A percentile compares a stretch with the other conserved stretches of the same genome.
These are phyloP conservation scores for Drosophila flavopinicola DNA, from an alignment of 2,888 invertebrate genomes.

Conservation along the genomic window DNA sequence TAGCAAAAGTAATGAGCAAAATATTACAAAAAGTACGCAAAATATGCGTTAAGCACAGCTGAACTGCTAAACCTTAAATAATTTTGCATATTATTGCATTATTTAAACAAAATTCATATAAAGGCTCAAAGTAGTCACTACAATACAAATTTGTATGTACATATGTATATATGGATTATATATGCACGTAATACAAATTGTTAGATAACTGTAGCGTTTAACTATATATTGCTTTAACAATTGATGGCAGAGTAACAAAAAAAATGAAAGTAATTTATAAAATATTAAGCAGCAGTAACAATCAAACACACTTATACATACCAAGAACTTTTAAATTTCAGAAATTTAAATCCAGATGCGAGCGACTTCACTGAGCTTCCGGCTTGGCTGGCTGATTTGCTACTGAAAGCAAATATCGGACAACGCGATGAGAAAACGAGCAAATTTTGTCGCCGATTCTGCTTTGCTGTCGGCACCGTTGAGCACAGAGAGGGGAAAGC, in stretches of 20 bases:
- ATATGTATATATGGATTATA: constrained; percentile 12
- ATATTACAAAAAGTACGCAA: constrained; percentile 26
- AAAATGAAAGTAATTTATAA: constrained; percentile 17
- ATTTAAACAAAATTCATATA: constrained; percentile 4
- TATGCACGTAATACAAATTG: constrained; percentile 24
- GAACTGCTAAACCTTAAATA: constrained; percentile 3
- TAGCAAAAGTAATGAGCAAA: constrained; percentile 40
- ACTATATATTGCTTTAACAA: not conserved
- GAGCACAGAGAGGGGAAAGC: constrained; percentile 33
- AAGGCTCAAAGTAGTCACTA: too few relatives aligned
- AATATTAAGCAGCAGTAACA: constrained; percentile 16
- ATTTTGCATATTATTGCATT: not conserved
- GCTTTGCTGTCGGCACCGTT: constrained; percentile 14
- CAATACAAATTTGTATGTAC: constrained; percentile 27
- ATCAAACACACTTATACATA: constrained; percentile 51
- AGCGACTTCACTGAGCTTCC: constrained; percentile 59
- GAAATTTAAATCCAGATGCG: constrained; percentile 59
- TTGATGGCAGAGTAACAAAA: constrained; percentile 19
- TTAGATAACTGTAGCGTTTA: constrained; percentile 60
- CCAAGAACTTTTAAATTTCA: constrained; percentile 67
- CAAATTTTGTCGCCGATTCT: constrained; percentile 12
- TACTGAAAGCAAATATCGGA: constrained; percentile 52
- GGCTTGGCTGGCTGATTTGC: constrained; percentile 68
- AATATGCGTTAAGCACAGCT: constrained; percentile 10
- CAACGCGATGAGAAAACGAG: constrained; percentile 23